These are phyloP conservation scores for Acrocephalus scirpaceus DNA, from an alignment of 2,797 vertebrate genomes.

Conservation along the genomic window DNA sequence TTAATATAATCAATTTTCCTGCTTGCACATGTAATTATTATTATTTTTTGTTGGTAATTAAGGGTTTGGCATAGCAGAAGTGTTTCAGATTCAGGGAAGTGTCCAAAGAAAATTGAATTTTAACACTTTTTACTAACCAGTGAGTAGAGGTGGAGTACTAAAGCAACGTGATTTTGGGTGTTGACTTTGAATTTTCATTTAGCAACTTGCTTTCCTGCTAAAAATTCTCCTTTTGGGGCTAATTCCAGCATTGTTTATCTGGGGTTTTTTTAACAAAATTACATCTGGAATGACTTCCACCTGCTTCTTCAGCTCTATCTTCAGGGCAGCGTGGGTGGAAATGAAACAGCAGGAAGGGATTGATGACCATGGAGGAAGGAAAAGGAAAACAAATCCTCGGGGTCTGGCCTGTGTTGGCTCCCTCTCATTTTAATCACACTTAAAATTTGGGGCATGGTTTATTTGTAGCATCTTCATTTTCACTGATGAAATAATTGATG, in stretches of 20 bases:
- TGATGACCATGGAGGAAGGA: fast-evolving
- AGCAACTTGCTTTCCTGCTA: neutral
- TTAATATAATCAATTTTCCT: neutral
- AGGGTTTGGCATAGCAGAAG: neutral
- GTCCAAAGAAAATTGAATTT: neutral
- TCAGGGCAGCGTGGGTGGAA: neutral
- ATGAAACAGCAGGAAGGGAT: neutral
- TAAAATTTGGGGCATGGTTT: fast-evolving
- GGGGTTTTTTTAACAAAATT: neutral
- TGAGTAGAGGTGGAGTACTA: neutral
- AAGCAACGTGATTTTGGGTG: neutral
- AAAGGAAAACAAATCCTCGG: neutral
- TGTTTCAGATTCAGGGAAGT: neutral
- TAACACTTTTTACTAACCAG: neutral
- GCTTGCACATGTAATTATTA: neutral
- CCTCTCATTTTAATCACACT: neutral
- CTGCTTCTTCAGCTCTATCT: neutral
- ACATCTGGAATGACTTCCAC: neutral
- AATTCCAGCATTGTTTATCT: neutral
- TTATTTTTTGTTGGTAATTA: neutral
- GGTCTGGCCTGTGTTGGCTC: neutral
- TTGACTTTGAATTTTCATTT: neutral
- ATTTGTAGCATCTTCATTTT: neutral
- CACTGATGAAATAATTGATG: neutral
- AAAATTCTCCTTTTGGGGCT: neutral